Base-by-base conservation (phyloP, 2,888 invertebrate species). In the Epinotia demarniana region DNA sequence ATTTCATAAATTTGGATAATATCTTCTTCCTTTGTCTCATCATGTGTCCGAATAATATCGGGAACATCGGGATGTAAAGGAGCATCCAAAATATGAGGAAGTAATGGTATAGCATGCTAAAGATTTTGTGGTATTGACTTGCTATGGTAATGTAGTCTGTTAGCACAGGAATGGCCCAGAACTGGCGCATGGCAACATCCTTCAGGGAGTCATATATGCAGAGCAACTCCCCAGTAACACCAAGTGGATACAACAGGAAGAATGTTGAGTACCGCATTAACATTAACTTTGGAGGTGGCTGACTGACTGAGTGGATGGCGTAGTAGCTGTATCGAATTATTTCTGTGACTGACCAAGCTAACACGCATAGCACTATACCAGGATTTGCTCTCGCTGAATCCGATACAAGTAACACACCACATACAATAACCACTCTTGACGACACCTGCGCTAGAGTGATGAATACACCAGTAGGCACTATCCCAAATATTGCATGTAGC, bases 291-390 rank as follows among this genome's bases (percentile, higher is more conserved):
- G 43, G 27, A 0, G 75, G 75, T 1, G 61, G 55, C 39, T 62
- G 53, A 3, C 27, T 43, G 8, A 75, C 46, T 2, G 55, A 18
- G 33, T 96, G 96, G 55, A 96, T 90, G 13, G 97, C 96, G 88
- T 99, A 98, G 89, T 96, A 98, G 0, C 96, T 94, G 85, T 98
- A 98, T 79, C 98, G 95, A 79, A 98, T 96, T 64, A 98, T 96
- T 93, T 98, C 98, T 0, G 98, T 98, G 63, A 98, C 85, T 12
- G 96, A 95, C 98, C 98, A 98, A 3, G 98, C 98, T 13, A 96
- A 83, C 11, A 98, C 89, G 1, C 97, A 95, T 79, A 98, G 90
- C 0, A 96, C 96, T 53, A 98, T 91, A 0, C 98, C 98, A 19
- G 95, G 87, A 2, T 96, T 96, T 0, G 95, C 93, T 84, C 96